These are phyloP conservation scores for Nasonovia ribisnigri DNA, from an alignment of 2,888 invertebrate genomes.

Conservation along the genomic window DNA sequence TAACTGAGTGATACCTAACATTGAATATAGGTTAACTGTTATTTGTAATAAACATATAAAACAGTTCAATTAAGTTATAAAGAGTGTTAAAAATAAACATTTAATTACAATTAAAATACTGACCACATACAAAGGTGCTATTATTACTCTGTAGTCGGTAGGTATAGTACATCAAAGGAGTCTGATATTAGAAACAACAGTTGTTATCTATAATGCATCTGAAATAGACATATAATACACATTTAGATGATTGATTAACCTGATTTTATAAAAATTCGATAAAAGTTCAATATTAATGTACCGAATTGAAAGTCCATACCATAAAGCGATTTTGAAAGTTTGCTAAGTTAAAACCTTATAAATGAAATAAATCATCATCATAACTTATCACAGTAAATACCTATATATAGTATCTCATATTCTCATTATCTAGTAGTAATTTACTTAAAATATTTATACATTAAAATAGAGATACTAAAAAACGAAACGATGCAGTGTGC, in stretches of 20 bases:
- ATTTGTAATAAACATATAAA: neutral
- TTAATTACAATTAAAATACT: neutral
- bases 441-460: neutral
- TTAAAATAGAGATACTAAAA: neutral
- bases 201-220: neutral
- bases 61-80: neutral
- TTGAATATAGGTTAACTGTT: neutral
- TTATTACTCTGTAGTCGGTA: neutral
- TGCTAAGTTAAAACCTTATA: neutral
- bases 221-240: neutral
- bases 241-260: neutral
- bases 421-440: neutral
- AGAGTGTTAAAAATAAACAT: neutral
- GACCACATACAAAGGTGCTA: neutral
- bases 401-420: neutral
- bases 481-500: neutral
- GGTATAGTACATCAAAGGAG: neutral
- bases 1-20: neutral
- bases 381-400: neutral
- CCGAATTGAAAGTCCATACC: neutral
- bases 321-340: neutral
- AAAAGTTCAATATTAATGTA: neutral
- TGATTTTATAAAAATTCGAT: neutral
- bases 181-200: neutral
- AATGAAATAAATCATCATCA: neutral